A percentile compares a stretch with the other conserved stretches of the same genome.
These are phyloP conservation scores for Takifugu rubripes DNA, from an alignment of 2,797 vertebrate genomes.

Conservation along the genomic window DNA sequence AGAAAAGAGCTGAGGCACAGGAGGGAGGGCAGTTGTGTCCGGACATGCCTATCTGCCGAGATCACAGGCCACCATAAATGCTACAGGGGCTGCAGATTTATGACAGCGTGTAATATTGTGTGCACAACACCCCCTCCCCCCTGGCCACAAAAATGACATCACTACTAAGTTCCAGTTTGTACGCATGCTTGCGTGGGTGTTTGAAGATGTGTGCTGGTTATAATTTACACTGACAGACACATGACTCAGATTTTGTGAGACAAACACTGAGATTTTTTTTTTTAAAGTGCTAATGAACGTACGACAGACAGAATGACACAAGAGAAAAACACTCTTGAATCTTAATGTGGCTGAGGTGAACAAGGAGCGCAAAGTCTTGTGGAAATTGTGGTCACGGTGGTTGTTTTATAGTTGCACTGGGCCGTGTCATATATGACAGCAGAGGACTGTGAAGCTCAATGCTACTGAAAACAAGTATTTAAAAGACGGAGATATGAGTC, in stretches of 20 bases:
- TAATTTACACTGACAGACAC: constrained; percentile 27
- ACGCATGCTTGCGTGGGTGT: constrained; percentile 2
- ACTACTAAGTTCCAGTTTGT: constrained; percentile 40
- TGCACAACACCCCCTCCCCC: constrained; percentile 5
- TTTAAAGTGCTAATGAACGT: too few species aligned
- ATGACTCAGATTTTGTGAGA: constrained; percentile 38
- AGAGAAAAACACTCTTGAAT: too few species aligned
- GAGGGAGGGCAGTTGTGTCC: constrained; percentile 59
- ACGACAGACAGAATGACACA: too few species aligned
- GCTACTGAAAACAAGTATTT: constrained; percentile 4
- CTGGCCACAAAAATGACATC: constrained; percentile 38
- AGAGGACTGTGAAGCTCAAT: constrained; percentile 3
- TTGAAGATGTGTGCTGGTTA: constrained; percentile 34
- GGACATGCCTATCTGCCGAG: constrained; percentile 71
- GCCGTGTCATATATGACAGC: constrained; percentile 15
- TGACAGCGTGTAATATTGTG: constrained; percentile 61
- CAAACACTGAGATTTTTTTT: too few species aligned
- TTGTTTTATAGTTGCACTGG: constrained; percentile 26
- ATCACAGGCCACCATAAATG: constrained; percentile 69
- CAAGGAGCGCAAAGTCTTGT: too few species aligned
- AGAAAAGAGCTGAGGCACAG: constrained; percentile 50
- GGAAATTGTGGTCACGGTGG: constrained; percentile 19
- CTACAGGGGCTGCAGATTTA: constrained; percentile 67
- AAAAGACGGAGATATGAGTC: too few species aligned
- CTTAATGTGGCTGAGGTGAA: too few species aligned